These are phyloP conservation scores for Nephrotoma appendiculata DNA, from an alignment of 2,888 invertebrate genomes.

Conservation along the genomic window DNA sequence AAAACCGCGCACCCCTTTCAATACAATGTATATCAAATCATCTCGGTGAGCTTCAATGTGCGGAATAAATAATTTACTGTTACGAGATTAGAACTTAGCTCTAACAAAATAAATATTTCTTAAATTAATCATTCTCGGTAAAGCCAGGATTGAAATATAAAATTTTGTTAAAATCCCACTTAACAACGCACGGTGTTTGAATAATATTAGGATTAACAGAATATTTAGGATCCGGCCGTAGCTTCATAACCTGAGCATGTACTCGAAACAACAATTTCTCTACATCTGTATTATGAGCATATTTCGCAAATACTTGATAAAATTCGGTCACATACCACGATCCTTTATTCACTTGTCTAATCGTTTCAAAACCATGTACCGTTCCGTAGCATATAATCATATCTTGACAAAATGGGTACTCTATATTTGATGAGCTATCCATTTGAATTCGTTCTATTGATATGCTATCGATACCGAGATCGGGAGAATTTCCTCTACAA, in stretches of 20 bases:
- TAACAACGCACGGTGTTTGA: background rate
- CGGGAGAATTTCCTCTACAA: background rate
- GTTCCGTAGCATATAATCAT: background rate
- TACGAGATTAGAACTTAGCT: background rate
- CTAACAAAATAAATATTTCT: background rate
- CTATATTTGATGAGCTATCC: background rate
- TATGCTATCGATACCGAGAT: background rate
- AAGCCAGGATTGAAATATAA: background rate
- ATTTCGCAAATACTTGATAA: background rate
- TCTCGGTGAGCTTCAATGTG: too few species aligned
- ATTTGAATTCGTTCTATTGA: background rate
- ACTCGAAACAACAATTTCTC: background rate
- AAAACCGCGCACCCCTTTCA: too few species aligned
- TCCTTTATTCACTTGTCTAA: background rate
- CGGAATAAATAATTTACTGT: background rate
- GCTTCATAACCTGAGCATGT: background rate
- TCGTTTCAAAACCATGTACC: background rate
- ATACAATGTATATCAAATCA: too few species aligned
- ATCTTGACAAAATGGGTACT: background rate
- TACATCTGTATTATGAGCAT: background rate
- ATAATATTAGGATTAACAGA: background rate
- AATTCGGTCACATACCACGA: conserved; percentile 1
- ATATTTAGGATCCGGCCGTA: background rate
- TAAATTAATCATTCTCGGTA: background rate
- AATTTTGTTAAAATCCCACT: background rate